These are phyloP conservation scores for Trichomycterus rosablanca DNA, from an alignment of 2,113 vertebrate genomes.

Conservation along the genomic window DNA sequence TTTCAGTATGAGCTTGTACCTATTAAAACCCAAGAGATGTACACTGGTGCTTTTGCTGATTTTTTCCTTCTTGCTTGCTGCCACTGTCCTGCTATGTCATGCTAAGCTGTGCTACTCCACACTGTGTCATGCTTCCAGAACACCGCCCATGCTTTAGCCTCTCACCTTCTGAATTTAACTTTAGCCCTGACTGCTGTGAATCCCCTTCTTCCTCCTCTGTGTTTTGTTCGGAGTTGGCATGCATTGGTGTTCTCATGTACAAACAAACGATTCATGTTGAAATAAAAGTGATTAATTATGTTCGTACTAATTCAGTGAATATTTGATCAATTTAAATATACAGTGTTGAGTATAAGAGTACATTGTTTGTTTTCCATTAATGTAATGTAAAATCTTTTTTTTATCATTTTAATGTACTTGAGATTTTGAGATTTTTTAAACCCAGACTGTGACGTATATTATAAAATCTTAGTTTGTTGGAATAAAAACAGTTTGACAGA, in stretches of 20 bases:
- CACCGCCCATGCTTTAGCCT: slow-evolving; percentile 10
- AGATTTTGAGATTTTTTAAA: slow-evolving; percentile 81
- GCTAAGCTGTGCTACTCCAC: slow-evolving; percentile 14
- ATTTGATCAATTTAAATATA: slow-evolving; percentile 53
- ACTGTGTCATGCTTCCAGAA: slow-evolving; percentile 15
- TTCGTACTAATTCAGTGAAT: slow-evolving; percentile 62
- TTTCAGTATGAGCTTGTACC: slow-evolving; percentile 7
- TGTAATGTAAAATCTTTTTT: slow-evolving; percentile 81
- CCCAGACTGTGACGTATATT: slow-evolving; percentile 61
- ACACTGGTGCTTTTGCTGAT: slow-evolving; percentile 37
- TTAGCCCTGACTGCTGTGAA: slow-evolving; percentile 25
- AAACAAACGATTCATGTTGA: slow-evolving; percentile 58
- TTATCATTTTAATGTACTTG: slow-evolving; percentile 61
- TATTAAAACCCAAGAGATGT: slow-evolving; percentile 44
- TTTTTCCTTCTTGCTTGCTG: slow-evolving; percentile 45
- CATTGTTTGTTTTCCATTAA: slow-evolving; percentile 58
- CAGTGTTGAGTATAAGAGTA: slow-evolving; percentile 54
- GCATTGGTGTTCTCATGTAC: slow-evolving; percentile 83
- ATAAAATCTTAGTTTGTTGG: slow-evolving; percentile 70
- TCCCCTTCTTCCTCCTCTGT: slow-evolving; percentile 44
- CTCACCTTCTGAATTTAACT: slow-evolving; percentile 9
- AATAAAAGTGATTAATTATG: background rate
- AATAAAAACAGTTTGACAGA: slow-evolving; percentile 82
- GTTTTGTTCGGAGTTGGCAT: slow-evolving; percentile 75
- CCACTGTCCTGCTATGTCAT: slow-evolving; percentile 18